Evolutionary conservation across 2,113 vertebrate species (phyloP), one percentile per base, ranked within the genome.

Genomic region (Cephalopholis sonnerati): DNA sequence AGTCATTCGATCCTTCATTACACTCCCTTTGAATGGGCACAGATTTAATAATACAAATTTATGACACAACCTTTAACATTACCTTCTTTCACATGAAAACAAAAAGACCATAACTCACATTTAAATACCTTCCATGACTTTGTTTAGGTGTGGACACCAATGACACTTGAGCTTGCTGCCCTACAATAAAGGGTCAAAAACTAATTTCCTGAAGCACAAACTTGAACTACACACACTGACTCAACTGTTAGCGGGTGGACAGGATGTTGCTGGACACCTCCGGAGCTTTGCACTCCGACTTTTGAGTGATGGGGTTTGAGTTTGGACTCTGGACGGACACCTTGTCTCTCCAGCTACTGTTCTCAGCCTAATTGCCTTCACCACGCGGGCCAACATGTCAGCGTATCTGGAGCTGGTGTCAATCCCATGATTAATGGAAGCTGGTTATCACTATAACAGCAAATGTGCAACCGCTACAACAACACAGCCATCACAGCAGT

Each of bases 381-480:
- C 10, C 55, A 32, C 79, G 24, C 2, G 3, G 12, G 22, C 57
- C 51, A 69, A 58, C 61, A 25, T 22, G 59, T 79, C 68, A 18
- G 62, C 16, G 15, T 48, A 73, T 81, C 48, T 57, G 16, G 55
- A 87, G 65, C 59, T 3, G 63, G 27, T 54, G 68, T 84, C 58
- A 61, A 44, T 74, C 58, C 36, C 7, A 2, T 57, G 79, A 88
- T 85, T 67, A 58, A 85, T 64, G 66, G 58, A 24, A 44, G 17
- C 48, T 29, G 61, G 3, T 70, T 62, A 75, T 82, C 70, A 25
- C 63, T 51, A 2, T 8, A 22, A 53, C 9, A 1, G 25, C 48
- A 70, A 29, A 69, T 62, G 64, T 51, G 39, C 20, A 62, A 44
- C 48, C 1, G 18, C 57, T 15, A 2, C 39, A 32, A 2, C 39